Conservation (phyloP, 2,113 vertebrate species). For the Morone saxatilis region DNA sequence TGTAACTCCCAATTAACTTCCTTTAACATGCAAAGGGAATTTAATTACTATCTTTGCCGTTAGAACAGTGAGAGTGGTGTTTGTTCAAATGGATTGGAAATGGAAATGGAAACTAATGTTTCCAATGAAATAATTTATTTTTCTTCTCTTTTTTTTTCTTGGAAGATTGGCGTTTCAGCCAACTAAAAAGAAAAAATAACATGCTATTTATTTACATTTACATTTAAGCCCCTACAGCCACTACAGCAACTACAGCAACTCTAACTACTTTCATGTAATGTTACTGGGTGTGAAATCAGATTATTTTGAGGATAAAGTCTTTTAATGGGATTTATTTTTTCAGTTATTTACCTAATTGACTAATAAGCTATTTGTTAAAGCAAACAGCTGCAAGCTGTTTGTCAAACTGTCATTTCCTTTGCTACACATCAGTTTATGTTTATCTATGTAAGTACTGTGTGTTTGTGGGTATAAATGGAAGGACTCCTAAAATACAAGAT, state of each 20-base stretch:
- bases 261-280: not conserved
- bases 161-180: not conserved
- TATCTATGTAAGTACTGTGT: not conserved
- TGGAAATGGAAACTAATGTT: not conserved
- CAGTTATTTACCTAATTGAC: not conserved
- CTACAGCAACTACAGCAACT: not conserved
- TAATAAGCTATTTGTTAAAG: not conserved
- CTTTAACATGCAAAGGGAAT: not conserved
- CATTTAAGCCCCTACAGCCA: not conserved
- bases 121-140: not conserved
- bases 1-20: not conserved
- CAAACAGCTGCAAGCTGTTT: not conserved
- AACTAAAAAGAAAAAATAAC: not conserved
- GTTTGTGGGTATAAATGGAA: slow-evolving; percentile 15
- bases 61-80: not conserved
- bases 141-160: not conserved
- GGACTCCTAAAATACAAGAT: slow-evolving; percentile 29
- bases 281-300: no score
- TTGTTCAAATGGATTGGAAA: not conserved
- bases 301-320: not conserved
- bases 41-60: not conserved
- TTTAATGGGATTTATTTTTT: not conserved
- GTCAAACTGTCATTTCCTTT: not conserved
- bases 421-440: slow-evolving; percentile 6
- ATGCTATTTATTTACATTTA: not conserved